These are phyloP conservation scores for Mechanitis mazaeus DNA, from an alignment of 2,888 invertebrate species.

Conservation along the genomic window DNA sequence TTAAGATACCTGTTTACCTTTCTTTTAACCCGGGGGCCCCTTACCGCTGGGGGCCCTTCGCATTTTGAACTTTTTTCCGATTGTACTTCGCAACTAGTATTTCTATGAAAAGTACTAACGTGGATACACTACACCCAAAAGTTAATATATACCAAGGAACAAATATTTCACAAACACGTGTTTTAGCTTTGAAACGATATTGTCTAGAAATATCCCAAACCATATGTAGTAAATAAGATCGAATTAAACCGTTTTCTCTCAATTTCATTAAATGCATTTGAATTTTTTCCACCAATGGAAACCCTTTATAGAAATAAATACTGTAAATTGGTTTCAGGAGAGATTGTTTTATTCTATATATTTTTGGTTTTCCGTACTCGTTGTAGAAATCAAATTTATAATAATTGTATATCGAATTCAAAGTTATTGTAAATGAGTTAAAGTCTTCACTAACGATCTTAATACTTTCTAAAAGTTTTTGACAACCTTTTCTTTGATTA, in stretches of 20 bases:
- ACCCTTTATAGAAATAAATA: conserved; percentile 53
- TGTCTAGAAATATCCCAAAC: conserved; percentile 12
- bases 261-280: conserved; percentile 36
- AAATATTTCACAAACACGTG: conserved; percentile 25
- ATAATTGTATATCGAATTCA: conserved; percentile 39
- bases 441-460: conserved; percentile 35
- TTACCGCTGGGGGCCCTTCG: no score
- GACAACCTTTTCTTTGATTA: conserved; percentile 25
- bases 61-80: not conserved
- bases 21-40: no score
- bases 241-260: conserved; percentile 45
- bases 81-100: conserved; percentile 15
- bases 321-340: conserved; percentile 44
- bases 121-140: conserved; percentile 35
- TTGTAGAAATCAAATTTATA: conserved; percentile 38
- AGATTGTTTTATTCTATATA: conserved; percentile 36
- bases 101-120: conserved; percentile 32
- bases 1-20: no score
- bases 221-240: conserved; percentile 19
- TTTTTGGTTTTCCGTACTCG: conserved; percentile 32
- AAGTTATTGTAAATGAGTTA: conserved; percentile 38
- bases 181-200: conserved; percentile 9
- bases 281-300: conserved; percentile 40
- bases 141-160: conserved; percentile 44
- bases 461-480: conserved; percentile 36